Base-by-base conservation (phyloP, 2,113 vertebrate genomes). In the Rhizomys pruinosus region DNA sequence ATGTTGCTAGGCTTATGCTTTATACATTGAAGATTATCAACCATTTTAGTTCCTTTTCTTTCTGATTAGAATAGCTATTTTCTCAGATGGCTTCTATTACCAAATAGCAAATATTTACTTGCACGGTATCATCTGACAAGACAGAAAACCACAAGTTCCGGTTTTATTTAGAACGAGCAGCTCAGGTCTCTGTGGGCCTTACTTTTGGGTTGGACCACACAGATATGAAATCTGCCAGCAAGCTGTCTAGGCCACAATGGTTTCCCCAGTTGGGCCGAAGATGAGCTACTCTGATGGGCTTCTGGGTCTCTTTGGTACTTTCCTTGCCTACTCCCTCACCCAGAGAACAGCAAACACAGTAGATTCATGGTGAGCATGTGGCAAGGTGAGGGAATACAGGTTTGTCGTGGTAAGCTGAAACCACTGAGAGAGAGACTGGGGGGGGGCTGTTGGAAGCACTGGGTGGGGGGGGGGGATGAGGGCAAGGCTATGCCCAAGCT, bases 401-500 rank as follows among this genome's bases (percentile, higher is more conserved):
- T 23, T 59, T n/a, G 22, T 16, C 12, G 23, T 17, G 52, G 44
- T 11, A 64, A 15, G 66, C 12, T 42, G 25, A 76, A 78, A 57
- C 63, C 22, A 57, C 59, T 1, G 0, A 57, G 78, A 27, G 66
- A 29, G 13, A 22, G 29, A 59, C n/a, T 0, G 5, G 29, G 29
- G 39, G 74, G 7, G 34, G 7, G 20, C 7, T 66, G 39, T 84
- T 32, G 11, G 59, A 15, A 88, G 2, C 32, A 32, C 44, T 37
- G 32, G 16, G 10, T 6, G 32, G 7, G 37, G 32, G 23, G 3
- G 0, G 5, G 27, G 11, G 47, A n/a, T n/a, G n/a, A n/a, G n/a
- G 76, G 29, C 16, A 4, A 4, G 52, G 13, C 23, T 57, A 13
- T 72, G 15, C 61, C 77, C 86, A 17, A 0, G 3, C 52, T 42